Evolutionary conservation across 2,888 invertebrate genomes (phyloP).

Genomic region (Gryllus longicercus): DNA sequence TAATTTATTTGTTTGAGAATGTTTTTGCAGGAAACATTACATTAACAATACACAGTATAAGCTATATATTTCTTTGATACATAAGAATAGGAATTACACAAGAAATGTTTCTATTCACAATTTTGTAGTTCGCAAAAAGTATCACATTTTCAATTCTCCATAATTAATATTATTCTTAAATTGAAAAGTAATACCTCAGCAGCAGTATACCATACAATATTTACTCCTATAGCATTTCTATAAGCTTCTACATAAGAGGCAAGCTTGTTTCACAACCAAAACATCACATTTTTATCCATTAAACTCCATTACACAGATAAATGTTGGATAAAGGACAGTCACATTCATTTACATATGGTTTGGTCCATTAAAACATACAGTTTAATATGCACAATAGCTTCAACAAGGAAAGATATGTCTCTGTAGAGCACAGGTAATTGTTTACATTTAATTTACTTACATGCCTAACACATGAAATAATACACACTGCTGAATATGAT

Average conservation of each 20-base stretch:
- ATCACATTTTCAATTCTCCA: no score
- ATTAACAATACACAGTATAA: no score
- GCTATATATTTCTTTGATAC: no score
- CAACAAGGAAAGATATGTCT: not conserved
- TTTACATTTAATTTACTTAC: not conserved
- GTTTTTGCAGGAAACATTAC: no score
- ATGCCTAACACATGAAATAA: not conserved
- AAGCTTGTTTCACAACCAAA: constrained; percentile 17
- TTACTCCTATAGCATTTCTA: not conserved
- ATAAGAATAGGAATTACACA: no score
- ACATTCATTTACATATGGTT: not conserved
- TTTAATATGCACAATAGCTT: not conserved
- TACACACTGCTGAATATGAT: no score
- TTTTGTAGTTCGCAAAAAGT: no score
- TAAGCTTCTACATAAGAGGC: constrained; percentile 1
- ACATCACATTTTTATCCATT: not conserved
- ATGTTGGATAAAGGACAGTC: not conserved
- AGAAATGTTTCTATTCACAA: no score
- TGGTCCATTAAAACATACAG: not conserved
- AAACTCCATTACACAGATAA: not conserved
- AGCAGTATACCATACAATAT: not conserved
- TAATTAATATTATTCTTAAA: no score
- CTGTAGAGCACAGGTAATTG: not conserved
- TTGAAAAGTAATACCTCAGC: no score
- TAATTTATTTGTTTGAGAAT: no score